Evolutionary conservation across 2,888 invertebrate genomes (phyloP).

Genomic region (Ornithoptera alexandrae): DNA sequence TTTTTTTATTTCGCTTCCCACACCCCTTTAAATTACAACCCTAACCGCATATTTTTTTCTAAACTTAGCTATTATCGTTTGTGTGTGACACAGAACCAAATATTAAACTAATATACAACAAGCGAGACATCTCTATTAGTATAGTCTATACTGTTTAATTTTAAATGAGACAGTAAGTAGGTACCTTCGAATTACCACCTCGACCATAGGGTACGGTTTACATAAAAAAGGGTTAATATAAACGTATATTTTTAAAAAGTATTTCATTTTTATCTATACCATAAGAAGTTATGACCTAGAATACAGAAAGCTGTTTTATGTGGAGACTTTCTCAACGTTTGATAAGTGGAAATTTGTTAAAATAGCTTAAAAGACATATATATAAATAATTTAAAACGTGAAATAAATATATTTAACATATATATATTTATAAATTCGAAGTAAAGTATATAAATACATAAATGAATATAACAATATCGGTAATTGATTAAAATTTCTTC

Average conservation of each 20-base stretch:
- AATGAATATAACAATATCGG: no score
- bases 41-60: constrained; percentile 19
- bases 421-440: no score
- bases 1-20: constrained; percentile 15
- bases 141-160: constrained; percentile 11
- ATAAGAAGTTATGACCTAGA: no score
- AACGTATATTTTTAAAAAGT: neutral
- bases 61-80: constrained; percentile 22
- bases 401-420: no score
- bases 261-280: no score
- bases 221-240: neutral
- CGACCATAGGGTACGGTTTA: neutral
- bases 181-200: neutral
- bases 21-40: constrained; percentile 16
- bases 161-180: constrained; percentile 2
- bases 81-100: constrained; percentile 17
- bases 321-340: no score
- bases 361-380: no score
- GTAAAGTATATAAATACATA: no score
- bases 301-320: no score
- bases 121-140: constrained; percentile 22
- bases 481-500: no score
- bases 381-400: no score
- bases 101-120: constrained; percentile 12
- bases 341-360: no score